Evolutionary conservation across 1,140 invertebrate genomes (phyloP), one percentile per base, ranked within the genome.

Genomic region (Drosophila pachea): DNA sequence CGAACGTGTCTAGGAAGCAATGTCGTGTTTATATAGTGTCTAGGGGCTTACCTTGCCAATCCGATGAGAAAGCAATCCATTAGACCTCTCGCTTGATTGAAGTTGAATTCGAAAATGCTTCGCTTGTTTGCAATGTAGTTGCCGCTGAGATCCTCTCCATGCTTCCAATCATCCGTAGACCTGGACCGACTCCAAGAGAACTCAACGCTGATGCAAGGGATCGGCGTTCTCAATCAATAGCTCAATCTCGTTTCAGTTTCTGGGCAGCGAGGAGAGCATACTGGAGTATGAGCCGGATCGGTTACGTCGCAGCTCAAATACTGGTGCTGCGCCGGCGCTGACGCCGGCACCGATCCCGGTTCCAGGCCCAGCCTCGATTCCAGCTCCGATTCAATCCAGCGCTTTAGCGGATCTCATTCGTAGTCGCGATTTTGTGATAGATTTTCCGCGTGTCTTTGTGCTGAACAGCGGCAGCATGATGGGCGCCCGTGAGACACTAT

Each of bases 211-310:
- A 12, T n/a, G 29, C 36, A 11, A 16, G 32, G 32, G 16, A 50
- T 43, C 31, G 38, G 32, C 40, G 36, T 16, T 22, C 14, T 22
- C 11, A 59, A 22, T 22, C 14, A 62, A 35, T 35, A n/a, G 7
- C 32, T 35, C 32, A 14, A 42, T 66, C 45, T 53, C n/a, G 22
- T 86, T 74, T 9, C 61, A 88, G 87, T 95, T 94, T 87, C 93
- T 94, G 40, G 94, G 94, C 64, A 95, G 94, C 86, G 94, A 95
- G 89, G 94, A 95, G 89, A 95, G 94, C 83, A 88, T 88, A 7
- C 31, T 88, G 54, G 87, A 88, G 58, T 88, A 88, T 31, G 79
- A 88, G 35, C 63, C 87, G 2, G 79, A 87, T n/a, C 69, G 76
- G 12, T 33, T 45, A 11, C 6, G 2, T 35, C 4, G 56, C 38